Conservation (phyloP, 2,797 vertebrate genomes). For the Mallotus villosus region DNA sequence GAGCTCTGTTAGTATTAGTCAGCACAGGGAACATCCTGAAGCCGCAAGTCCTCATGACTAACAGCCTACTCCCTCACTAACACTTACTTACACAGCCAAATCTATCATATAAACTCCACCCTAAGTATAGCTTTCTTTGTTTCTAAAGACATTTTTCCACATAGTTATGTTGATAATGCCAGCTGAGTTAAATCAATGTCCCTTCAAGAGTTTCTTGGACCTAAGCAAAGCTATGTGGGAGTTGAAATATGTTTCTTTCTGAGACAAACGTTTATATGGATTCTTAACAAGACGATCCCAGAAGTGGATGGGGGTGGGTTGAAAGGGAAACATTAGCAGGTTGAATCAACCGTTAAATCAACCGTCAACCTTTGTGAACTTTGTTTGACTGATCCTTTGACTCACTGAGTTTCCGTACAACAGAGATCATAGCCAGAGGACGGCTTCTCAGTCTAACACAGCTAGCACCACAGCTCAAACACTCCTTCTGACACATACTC, state of each 20-base stretch:
- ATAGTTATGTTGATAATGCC: neutral
- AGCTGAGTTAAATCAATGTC: neutral
- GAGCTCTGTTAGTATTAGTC: neutral
- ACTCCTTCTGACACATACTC: neutral
- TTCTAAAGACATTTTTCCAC: neutral
- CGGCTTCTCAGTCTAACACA: too few species aligned
- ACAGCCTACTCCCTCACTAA: neutral
- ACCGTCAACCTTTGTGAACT: too few species aligned
- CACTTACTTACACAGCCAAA: neutral
- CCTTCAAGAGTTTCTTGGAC: neutral
- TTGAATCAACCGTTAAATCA: too few species aligned
- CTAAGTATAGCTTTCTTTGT: neutral
- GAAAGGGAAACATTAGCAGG: too few species aligned
- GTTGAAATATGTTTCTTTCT: neutral
- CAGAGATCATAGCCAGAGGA: too few species aligned
- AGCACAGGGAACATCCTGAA: neutral
- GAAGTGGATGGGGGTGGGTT: too few species aligned
- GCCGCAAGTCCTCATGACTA: neutral
- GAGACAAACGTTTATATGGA: neutral
- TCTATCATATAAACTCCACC: neutral
- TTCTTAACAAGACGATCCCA: too few species aligned
- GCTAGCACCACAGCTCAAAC: too few species aligned
- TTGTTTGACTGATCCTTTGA: too few species aligned
- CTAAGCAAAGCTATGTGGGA: neutral
- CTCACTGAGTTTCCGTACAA: too few species aligned